A percentile compares a stretch with the other conserved stretches of the same genome.
phyloP scores from a whole-genome alignment of 2,888 invertebrate species.

The Hoplodrina ambigua region DNA sequence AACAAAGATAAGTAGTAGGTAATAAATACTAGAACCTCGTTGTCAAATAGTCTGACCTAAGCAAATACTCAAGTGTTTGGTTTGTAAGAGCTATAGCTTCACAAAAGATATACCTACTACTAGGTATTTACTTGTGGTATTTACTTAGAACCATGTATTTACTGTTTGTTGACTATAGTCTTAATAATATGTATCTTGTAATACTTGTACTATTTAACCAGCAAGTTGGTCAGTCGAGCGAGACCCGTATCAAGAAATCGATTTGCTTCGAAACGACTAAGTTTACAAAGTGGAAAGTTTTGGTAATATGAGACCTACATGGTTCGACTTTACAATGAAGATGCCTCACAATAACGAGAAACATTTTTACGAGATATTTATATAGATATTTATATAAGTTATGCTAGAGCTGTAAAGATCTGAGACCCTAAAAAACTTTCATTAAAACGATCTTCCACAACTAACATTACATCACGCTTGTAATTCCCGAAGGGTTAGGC shows the following conservation, averaged over 20 bases:
- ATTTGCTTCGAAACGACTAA: constrained; percentile 6
- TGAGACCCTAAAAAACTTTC: too few species aligned
- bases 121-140: too few species aligned
- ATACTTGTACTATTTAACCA: background rate
- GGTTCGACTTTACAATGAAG: constrained; percentile 4
- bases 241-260: constrained; percentile 9
- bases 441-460: too few species aligned
- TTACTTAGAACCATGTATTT: background rate
- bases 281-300: constrained; percentile 1
- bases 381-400: background rate
- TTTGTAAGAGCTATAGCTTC: background rate
- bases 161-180: constrained; percentile 4
- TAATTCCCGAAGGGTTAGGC: too few species aligned
- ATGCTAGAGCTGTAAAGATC: too few species aligned
- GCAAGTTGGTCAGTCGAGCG: background rate
- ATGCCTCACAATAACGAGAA: background rate
- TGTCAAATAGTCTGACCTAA: constrained; percentile 18
- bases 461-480: too few species aligned
- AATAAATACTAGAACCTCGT: constrained; percentile 6
- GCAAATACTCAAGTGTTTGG: constrained; percentile 16
- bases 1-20: constrained; percentile 8
- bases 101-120: background rate
- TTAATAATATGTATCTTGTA: background rate
- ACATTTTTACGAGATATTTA: too few species aligned
- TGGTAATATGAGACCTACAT: background rate